A percentile compares a stretch with the other conserved stretches of the same genome.
Evolutionary conservation across 2,113 vertebrate species (phyloP).

Genomic region (Ceyx margarethae): DNA sequence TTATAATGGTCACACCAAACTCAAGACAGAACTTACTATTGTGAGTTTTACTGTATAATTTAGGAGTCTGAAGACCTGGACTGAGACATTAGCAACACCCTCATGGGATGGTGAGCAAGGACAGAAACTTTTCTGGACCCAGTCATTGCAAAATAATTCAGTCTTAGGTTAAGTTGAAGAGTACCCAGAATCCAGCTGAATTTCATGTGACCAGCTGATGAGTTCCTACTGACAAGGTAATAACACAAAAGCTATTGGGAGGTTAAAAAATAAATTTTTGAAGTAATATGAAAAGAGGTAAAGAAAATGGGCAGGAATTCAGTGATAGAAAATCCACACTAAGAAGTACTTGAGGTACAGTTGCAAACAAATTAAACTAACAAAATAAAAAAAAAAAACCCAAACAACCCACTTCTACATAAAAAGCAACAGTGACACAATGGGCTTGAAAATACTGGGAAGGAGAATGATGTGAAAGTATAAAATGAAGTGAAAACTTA

Average conservation of each 20-base stretch:
- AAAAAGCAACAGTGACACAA: not conserved
- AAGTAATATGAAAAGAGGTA: not conserved
- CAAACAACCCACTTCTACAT: not conserved
- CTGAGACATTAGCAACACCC: not conserved
- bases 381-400: fast-evolving
- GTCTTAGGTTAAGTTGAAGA: conserved; percentile 9
- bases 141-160: conserved; percentile 3
- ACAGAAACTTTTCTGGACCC: conserved; percentile 29
- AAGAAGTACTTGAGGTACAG: not conserved
- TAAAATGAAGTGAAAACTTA: conserved; percentile 30
- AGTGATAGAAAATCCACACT: not conserved
- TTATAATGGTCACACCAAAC: not conserved
- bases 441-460: not conserved
- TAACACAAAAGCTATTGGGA: not conserved
- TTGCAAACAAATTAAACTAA: not conserved
- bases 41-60: conserved; percentile 18
- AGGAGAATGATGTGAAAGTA: not conserved
- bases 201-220: not conserved
- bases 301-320: not conserved
- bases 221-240: not conserved
- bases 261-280: not conserved
- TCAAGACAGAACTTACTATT: conserved; percentile 14
- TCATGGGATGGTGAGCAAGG: not conserved
- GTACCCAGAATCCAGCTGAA: not conserved
- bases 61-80: not conserved